Conservation (phyloP, 2,113 vertebrate genomes). For the Entomyzon cyanotis region DNA sequence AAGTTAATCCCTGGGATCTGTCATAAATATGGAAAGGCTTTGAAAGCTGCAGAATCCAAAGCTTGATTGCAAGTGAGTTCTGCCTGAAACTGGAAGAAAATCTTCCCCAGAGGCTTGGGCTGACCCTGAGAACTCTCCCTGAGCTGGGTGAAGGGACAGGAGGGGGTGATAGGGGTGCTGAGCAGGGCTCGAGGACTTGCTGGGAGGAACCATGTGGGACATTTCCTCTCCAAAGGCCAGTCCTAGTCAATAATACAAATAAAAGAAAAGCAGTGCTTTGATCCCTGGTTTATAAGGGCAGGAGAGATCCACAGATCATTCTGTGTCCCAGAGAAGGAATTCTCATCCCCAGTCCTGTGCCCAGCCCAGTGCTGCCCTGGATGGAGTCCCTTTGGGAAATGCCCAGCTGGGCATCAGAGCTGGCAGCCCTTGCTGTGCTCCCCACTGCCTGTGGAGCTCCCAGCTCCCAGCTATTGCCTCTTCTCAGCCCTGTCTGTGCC, state of each 20-base stretch:
- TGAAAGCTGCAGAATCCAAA: background rate
- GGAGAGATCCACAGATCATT: background rate
- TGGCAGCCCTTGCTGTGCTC: background rate
- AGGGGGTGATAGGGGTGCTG: background rate
- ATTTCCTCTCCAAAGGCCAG: background rate
- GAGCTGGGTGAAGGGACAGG: background rate
- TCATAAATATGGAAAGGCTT: constrained; percentile 31
- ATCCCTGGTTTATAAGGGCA: background rate
- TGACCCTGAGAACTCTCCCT: accelerated
- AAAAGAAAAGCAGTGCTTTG: background rate
- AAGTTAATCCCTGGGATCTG: constrained; percentile 5
- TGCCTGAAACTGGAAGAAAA: background rate
- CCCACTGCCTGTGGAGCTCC: background rate
- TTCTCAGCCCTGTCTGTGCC: accelerated
- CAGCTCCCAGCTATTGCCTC: background rate
- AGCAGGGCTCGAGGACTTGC: accelerated
- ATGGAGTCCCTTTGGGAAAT: background rate
- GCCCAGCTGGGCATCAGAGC: background rate
- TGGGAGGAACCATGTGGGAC: background rate
- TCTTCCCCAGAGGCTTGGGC: background rate
- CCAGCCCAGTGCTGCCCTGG: background rate
- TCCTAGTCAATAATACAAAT: background rate
- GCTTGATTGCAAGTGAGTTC: background rate
- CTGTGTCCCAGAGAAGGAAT: background rate
- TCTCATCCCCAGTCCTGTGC: background rate